A percentile compares a stretch with the other conserved stretches of the same genome.
These are phyloP conservation scores for Chlorops oryzae DNA, from an alignment of 1,140 invertebrate species.

Conservation along the genomic window DNA sequence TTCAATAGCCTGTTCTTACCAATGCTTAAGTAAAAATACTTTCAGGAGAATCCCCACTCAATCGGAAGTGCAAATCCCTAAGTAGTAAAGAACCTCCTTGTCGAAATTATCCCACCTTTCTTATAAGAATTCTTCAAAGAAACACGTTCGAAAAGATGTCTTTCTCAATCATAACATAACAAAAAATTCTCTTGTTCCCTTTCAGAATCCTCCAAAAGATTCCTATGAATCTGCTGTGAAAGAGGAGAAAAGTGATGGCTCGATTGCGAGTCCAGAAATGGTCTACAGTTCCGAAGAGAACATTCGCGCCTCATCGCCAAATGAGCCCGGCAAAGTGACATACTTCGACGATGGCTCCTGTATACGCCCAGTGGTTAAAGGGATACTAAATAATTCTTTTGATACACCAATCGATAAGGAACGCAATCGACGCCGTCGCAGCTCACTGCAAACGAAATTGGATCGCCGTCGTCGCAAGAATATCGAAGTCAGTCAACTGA, in stretches of 20 bases:
- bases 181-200: constrained; percentile 4
- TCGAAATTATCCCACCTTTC: too few relatives aligned
- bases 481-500: constrained; percentile 50
- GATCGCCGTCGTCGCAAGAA: constrained; percentile 62
- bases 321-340: constrained; percentile 39
- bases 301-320: constrained; percentile 38
- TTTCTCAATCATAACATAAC: neutral
- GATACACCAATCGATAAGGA: constrained; percentile 29
- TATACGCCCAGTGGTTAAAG: constrained; percentile 27
- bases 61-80: too few relatives aligned
- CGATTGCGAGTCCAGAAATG: constrained; percentile 32
- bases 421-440: constrained; percentile 53
- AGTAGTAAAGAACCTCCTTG: too few relatives aligned
- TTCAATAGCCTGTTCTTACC: too few relatives aligned
- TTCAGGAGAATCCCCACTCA: too few relatives aligned
- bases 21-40: too few relatives aligned
- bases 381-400: constrained; percentile 19
- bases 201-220: constrained; percentile 42
- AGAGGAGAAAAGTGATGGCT: constrained; percentile 43
- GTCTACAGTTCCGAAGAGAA: constrained; percentile 43
- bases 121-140: too few relatives aligned
- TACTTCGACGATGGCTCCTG: constrained; percentile 38
- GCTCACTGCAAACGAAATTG: constrained; percentile 68
- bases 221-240: constrained; percentile 45
- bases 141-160: neutral